Evolutionary conservation across 2,888 invertebrate genomes (phyloP), one percentile per base, ranked within the genome.

Genomic region (Lissocephala sabroskyi): DNA sequence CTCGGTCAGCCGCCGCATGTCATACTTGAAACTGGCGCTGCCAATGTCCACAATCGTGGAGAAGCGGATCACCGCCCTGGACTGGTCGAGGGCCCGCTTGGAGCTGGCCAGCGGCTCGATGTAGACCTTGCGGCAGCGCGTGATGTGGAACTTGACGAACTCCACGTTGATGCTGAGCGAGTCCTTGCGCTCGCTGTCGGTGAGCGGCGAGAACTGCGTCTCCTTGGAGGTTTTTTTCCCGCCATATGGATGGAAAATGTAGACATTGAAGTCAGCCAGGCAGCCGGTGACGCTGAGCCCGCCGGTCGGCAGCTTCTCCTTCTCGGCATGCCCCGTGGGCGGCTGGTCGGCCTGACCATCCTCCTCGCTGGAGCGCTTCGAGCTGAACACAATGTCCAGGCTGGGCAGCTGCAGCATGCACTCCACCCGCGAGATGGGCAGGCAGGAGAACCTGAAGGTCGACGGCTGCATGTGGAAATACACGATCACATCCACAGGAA

Each of bases 381-480:
- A 96, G 75, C 98, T 98, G 85, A 98, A 97, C 1, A 98, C 96
- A 66, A 99, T 93, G 84, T 97, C 97, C 64, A 99, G 87, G n/a
- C 96, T 95, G 5, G 99, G 99, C 75, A 99, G 87, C 82, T 96
- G 95, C 57, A 98, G 87, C 89, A 97, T 92, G 80, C 98, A 98
- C 86, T 98, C 97, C 1, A 98, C 97, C 56, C 97, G 87, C 3
- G 97, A 97, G 0, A 96, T 94, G 0, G 98, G 98, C 76, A 97
- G 88, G 85, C 98, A 98, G 64, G 95, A 96, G 86, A 99, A 98
- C 51, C 98, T 86, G 85, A 98, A 96, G 0, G 96, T 95, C 46
- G 96, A 96, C 0, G 98, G 97, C 83, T 98, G 97, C 91, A 98
- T 97, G 85, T 96, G 95, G 86, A 99, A 95, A 85, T 97, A 97